Conservation (phyloP, 2,113 vertebrate species). For the Pyrgilauda ruficollis region DNA sequence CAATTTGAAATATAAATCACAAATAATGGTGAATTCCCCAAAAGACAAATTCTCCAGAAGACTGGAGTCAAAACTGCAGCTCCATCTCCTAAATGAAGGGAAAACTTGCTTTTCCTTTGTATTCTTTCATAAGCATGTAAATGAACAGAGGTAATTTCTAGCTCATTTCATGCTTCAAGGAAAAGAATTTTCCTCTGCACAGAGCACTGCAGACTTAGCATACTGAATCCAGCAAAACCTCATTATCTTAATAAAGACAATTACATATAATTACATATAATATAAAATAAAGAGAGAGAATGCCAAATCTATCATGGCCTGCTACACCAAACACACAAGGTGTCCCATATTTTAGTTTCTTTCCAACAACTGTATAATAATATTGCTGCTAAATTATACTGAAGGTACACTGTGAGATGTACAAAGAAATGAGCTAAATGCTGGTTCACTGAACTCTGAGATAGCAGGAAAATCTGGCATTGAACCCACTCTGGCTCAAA, state of each 20-base stretch:
- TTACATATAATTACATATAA: background rate
- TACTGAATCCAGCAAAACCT: background rate
- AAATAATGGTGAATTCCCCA: background rate
- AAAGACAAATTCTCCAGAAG: background rate
- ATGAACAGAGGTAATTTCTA: slow-evolving; percentile 3
- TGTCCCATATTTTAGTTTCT: background rate
- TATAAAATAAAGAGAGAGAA: background rate
- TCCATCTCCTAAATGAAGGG: background rate
- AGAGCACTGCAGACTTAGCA: background rate
- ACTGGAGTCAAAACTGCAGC: background rate
- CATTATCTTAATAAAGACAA: background rate
- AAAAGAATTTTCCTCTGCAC: slow-evolving; percentile 16
- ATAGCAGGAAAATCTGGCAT: background rate
- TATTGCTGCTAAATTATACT: background rate
- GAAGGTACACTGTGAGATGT: background rate
- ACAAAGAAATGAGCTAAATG: background rate
- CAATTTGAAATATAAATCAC: background rate
- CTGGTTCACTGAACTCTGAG: background rate
- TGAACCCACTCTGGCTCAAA: background rate
- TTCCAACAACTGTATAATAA: background rate
- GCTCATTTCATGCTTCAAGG: slow-evolving; percentile 1
- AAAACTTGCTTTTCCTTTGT: background rate
- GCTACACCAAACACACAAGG: background rate
- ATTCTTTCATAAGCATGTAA: slow-evolving; percentile 26
- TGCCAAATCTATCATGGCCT: background rate